These are phyloP conservation scores for Spodoptera frugiperda DNA, from an alignment of 1,140 invertebrate genomes.

Conservation along the genomic window DNA sequence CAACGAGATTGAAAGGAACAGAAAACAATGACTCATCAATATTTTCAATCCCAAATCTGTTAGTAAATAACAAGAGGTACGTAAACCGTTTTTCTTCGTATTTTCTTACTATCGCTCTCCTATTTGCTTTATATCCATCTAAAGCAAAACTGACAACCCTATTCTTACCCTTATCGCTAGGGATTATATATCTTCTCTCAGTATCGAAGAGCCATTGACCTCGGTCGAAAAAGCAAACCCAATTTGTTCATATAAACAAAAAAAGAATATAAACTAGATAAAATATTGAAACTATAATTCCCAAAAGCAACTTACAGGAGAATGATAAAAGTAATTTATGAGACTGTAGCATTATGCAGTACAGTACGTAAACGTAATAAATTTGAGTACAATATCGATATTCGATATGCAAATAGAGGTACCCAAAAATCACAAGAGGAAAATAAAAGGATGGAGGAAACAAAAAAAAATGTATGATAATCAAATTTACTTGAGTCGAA, in stretches of 20 bases:
- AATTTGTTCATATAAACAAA: slow-evolving; percentile 21
- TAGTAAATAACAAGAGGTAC: slow-evolving; percentile 5
- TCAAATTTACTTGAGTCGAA: slow-evolving; percentile 74
- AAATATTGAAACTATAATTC: slow-evolving; percentile 52
- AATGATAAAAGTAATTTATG: slow-evolving; percentile 56
- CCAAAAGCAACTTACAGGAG: slow-evolving; percentile 40
- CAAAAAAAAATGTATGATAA: slow-evolving; percentile 79
- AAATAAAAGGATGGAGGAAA: slow-evolving; percentile 74
- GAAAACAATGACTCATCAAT: slow-evolving; percentile 2
- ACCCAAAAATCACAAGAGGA: slow-evolving; percentile 72
- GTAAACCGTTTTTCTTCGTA: slow-evolving; percentile 21
- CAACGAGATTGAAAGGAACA: not conserved
- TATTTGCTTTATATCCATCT: slow-evolving; percentile 29
- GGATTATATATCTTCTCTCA: slow-evolving; percentile 34
- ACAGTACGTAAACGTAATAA: slow-evolving; percentile 72
- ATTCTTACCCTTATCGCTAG: slow-evolving; percentile 20
- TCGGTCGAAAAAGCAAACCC: slow-evolving; percentile 19
- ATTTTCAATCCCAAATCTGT: slow-evolving; percentile 7
- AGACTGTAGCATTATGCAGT: slow-evolving; percentile 59
- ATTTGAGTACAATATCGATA: slow-evolving; percentile 79
- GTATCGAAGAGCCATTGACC: slow-evolving; percentile 16
- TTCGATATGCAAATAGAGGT: slow-evolving; percentile 79
- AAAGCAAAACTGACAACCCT: slow-evolving; percentile 38
- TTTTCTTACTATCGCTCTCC: slow-evolving; percentile 6
- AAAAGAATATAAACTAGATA: slow-evolving; percentile 32